Evolutionary conservation across 1,140 invertebrate genomes (phyloP).

Genomic region (Acromyrmex heyeri): DNA sequence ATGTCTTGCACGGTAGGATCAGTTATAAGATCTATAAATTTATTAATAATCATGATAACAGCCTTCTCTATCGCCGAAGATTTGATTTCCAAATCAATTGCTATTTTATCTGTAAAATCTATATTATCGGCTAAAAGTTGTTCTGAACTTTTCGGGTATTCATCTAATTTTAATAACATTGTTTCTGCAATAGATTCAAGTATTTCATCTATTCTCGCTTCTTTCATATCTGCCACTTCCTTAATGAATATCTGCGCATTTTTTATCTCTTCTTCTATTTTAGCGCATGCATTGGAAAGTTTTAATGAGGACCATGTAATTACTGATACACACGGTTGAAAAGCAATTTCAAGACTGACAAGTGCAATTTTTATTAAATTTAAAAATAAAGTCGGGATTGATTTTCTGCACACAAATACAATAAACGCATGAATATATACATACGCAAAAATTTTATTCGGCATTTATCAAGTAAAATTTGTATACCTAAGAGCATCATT

Average conservation of each 20-base stretch:
- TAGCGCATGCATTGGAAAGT: slow-evolving; percentile 89
- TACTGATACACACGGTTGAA: slow-evolving; percentile 92
- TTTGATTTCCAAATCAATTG: slow-evolving; percentile 87
- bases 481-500: slow-evolving; percentile 87
- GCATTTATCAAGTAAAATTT: slow-evolving; percentile 29
- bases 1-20: slow-evolving; percentile 87
- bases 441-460: neutral
- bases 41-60: slow-evolving; percentile 90
- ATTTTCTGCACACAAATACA: neutral
- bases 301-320: slow-evolving; percentile 94
- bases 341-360: slow-evolving; percentile 89
- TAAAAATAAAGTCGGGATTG: slow-evolving; percentile 89
- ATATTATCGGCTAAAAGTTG: slow-evolving; percentile 90
- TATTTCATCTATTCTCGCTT: slow-evolving; percentile 91
- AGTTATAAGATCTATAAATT: slow-evolving; percentile 89
- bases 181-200: slow-evolving; percentile 89
- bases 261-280: slow-evolving; percentile 88
- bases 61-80: slow-evolving; percentile 89
- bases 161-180: slow-evolving; percentile 89
- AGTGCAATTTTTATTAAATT: slow-evolving; percentile 90
- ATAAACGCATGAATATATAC: slow-evolving; percentile 46
- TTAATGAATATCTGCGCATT: slow-evolving; percentile 91
- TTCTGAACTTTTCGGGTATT: slow-evolving; percentile 89
- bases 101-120: slow-evolving; percentile 78
- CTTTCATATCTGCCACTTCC: slow-evolving; percentile 91